phyloP scores from a whole-genome alignment of 2,113 vertebrate species.

The Oceanites oceanicus region DNA sequence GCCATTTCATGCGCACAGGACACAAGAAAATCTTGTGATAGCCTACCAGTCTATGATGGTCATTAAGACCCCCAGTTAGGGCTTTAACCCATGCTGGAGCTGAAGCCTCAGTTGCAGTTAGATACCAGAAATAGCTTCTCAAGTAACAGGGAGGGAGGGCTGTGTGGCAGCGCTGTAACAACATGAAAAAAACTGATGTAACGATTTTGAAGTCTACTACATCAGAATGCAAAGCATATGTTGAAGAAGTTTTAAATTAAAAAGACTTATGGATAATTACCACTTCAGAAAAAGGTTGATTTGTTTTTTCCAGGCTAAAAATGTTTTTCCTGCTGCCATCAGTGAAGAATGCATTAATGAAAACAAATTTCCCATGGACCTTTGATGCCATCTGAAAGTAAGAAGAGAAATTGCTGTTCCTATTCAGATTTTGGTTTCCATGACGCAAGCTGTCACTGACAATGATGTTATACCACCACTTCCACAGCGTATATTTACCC shows the following conservation, averaged over 20 bases:
- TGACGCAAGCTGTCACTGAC: not conserved
- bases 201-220: slow-evolving; percentile 8
- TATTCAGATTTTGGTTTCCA: not conserved
- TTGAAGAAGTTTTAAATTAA: slow-evolving; percentile 43
- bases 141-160: not conserved
- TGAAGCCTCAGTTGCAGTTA: not conserved
- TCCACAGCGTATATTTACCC: not conserved
- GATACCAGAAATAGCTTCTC: not conserved
- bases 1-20: not conserved
- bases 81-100: not conserved
- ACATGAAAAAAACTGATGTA: not conserved
- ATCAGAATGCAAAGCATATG: slow-evolving; percentile 63
- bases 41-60: not conserved
- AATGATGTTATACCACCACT: not conserved
- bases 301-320: slow-evolving; percentile 34
- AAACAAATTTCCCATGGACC: slow-evolving; percentile 31
- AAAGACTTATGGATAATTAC: not conserved
- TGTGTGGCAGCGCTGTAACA: not conserved
- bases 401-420: not conserved
- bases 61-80: not conserved
- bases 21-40: not conserved
- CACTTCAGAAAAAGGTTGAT: slow-evolving; percentile 20
- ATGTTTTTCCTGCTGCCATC: slow-evolving; percentile 22
- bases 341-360: slow-evolving; percentile 56
- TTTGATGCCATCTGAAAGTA: slow-evolving; percentile 41